Base-by-base conservation (phyloP, 2,113 vertebrate genomes). In the Poeciliopsis retropinna region DNA sequence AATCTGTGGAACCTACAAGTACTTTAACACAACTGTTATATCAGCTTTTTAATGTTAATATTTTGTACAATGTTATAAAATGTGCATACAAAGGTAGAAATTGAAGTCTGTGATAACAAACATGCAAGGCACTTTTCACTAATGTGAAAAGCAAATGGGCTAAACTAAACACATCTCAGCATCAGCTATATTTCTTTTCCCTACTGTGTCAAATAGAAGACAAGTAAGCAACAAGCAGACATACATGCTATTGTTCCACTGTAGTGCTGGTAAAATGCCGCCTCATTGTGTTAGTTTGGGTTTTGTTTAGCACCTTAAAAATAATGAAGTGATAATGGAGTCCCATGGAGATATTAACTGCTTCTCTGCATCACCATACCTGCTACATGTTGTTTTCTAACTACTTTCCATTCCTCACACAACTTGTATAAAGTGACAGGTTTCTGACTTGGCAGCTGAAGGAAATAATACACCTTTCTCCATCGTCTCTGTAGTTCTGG, bases 391-490 rank as follows among this genome's bases (percentile, higher is more conserved):
- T 44, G 10, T 22, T 25, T 67, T 34, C 32, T 67, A 60, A 74
- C 54, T 62, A 62, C 67, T 44, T 29, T 37, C 79, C 64, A 61
- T n/a, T 64, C 39, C 75, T 31, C 73, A 77, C 80, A 72, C 82
- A 79, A 68, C 76, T 81, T 29, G 47, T 60, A 70, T 31, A 11
- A 44, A 11, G 3, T 19, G 51, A 73, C 87, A 80, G 84, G 83
- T 32, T 73, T 86, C 82, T 80, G 73, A 41, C 80, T 83, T 90
- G 90, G 90, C 91, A 87, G 84, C 83, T 83, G 81, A 89, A 81
- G 82, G 83, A 80, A 81, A 76, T 82, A 81, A 91, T 91, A 89
- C 85, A 83, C 89, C 67, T 82, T 72, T 87, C 83, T 80, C 79
- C 31, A 74, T 79, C 85, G 74, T 76, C 76, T 14, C 85, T 81